Percentiles rank a stretch among this genome's conserved stretches.
Evolutionary conservation across 2,797 vertebrate species (phyloP).

Genomic region (Tragelaphus eurycerus): DNA sequence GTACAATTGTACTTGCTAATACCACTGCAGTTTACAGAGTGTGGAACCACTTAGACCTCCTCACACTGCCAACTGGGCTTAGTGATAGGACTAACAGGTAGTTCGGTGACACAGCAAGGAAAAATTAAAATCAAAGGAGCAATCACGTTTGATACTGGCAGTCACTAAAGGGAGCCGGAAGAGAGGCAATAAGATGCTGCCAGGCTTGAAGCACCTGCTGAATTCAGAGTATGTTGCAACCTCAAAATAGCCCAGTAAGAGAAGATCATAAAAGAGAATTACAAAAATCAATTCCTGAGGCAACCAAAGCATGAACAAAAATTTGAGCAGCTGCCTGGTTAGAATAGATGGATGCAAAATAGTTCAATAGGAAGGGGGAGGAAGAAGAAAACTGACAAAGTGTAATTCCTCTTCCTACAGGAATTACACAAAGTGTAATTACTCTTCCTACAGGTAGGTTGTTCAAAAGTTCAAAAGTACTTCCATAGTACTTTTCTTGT

Average conservation of each 20-base stretch:
- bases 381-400: background rate
- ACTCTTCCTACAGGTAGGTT: background rate
- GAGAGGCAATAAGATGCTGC: background rate
- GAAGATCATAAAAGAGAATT: conserved; percentile 35
- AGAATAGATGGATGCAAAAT: conserved; percentile 1
- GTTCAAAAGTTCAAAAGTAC: background rate
- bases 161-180: conserved; percentile 20
- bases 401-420: background rate
- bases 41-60: background rate
- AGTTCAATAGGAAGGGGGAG: background rate
- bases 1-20: background rate
- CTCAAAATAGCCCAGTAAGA: background rate
- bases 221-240: background rate
- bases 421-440: background rate
- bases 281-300: conserved; percentile 28
- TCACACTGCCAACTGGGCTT: background rate
- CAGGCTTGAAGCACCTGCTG: conserved; percentile 18
- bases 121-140: conserved; percentile 64
- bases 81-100: background rate
- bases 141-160: conserved; percentile 44
- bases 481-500: background rate
- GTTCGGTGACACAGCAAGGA: conserved; percentile 32
- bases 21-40: background rate
- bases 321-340: conserved; percentile 14
- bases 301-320: conserved; percentile 39